These are phyloP conservation scores for Panagrolaimus sp. DNA, from an alignment of 1,140 invertebrate genomes.

Conservation along the genomic window DNA sequence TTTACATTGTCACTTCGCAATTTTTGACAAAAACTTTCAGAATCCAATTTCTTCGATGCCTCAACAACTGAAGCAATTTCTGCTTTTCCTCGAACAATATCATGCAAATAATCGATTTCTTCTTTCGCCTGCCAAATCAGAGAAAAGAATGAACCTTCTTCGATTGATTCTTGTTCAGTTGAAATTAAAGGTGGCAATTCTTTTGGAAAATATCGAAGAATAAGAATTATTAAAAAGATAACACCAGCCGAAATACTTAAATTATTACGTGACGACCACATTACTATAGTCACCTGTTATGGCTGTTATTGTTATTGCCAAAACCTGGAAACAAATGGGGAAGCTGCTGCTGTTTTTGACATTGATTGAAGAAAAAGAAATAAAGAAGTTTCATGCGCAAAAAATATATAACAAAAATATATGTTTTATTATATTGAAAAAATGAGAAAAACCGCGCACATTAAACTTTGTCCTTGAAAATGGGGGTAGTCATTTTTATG, in stretches of 20 bases:
- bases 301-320: too few relatives aligned
- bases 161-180: neutral
- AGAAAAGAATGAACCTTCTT: neutral
- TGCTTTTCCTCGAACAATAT: slow-evolving; percentile 23
- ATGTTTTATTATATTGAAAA: too few relatives aligned
- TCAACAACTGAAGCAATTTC: slow-evolving; percentile 25
- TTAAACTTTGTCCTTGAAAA: too few relatives aligned
- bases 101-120: slow-evolving; percentile 5
- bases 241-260: neutral
- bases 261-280: slow-evolving; percentile 6
- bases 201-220: neutral
- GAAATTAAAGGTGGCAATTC: neutral
- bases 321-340: too few relatives aligned
- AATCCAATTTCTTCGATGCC: neutral
- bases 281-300: neutral
- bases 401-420: too few relatives aligned
- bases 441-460: too few relatives aligned
- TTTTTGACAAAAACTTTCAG: slow-evolving; percentile 12
- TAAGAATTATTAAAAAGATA: neutral
- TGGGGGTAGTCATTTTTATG: too few relatives aligned
- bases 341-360: too few relatives aligned
- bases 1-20: neutral
- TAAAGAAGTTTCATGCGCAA: too few relatives aligned
- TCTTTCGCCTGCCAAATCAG: neutral
- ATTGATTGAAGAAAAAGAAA: too few relatives aligned